These are phyloP conservation scores for Myanophis thanlyinensis DNA, from an alignment of 2,113 vertebrate genomes.

Conservation along the genomic window DNA sequence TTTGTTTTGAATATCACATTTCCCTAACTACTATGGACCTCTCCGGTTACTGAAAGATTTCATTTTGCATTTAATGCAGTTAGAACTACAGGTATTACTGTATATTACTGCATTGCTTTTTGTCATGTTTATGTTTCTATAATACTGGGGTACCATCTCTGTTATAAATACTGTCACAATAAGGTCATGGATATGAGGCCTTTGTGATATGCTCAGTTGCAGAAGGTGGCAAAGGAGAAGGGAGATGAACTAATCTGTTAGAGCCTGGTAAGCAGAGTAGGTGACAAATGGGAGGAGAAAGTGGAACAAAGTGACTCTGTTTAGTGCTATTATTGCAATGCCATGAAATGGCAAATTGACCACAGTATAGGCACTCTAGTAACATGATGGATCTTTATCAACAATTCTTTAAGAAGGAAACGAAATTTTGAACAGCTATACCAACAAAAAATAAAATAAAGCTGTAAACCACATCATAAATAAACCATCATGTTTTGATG, in stretches of 20 bases:
- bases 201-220: neutral
- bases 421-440: neutral
- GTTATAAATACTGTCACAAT: conserved; percentile 9
- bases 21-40: neutral
- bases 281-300: neutral
- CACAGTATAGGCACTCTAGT: rapidly evolving
- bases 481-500: neutral
- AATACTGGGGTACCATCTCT: neutral
- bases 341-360: neutral
- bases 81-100: neutral
- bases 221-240: neutral
- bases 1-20: neutral
- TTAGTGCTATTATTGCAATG: rapidly evolving
- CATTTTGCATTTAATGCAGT: neutral
- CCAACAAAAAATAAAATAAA: neutral
- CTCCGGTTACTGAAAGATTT: neutral
- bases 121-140: neutral
- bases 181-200: neutral
- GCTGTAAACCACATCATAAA: rapidly evolving
- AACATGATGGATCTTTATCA: neutral
- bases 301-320: neutral
- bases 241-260: neutral
- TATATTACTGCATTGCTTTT: neutral
- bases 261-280: neutral
- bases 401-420: neutral